phyloP scores from a whole-genome alignment of 2,888 invertebrate genomes.

The Morinoia aosen region DNA sequence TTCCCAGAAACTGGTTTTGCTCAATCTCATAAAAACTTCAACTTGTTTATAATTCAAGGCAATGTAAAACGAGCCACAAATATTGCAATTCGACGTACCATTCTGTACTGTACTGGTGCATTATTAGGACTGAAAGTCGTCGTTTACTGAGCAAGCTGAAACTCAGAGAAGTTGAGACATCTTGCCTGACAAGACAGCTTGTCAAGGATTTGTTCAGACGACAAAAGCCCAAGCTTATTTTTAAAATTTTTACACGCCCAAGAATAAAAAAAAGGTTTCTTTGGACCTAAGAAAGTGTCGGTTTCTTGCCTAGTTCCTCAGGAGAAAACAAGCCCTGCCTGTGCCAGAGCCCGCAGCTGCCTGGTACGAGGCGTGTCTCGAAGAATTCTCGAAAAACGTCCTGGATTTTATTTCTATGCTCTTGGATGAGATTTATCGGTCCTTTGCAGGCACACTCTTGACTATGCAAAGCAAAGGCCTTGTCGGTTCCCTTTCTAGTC shows the following conservation, averaged over 20 bases:
- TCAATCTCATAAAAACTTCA: too few species aligned
- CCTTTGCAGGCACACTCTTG: conserved; percentile 2
- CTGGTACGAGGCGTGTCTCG: not conserved
- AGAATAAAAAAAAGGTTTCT: not conserved
- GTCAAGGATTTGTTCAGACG: not conserved
- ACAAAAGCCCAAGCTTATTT: not conserved
- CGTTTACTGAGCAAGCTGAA: not conserved
- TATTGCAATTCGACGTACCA: not conserved
- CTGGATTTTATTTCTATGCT: conserved; percentile 17
- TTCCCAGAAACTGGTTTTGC: too few species aligned
- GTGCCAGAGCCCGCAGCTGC: not conserved
- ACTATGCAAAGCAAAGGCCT: conserved; percentile 17
- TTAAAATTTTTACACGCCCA: not conserved
- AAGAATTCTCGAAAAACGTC: conserved; percentile 9
- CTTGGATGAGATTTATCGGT: conserved; percentile 17
- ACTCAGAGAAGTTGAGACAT: not conserved
- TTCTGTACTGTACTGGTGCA: too few species aligned
- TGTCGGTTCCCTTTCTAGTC: conserved; percentile 3
- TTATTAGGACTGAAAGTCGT: not conserved
- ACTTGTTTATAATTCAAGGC: not conserved
- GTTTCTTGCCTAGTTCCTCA: not conserved
- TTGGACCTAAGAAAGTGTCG: not conserved
- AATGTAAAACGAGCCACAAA: not conserved
- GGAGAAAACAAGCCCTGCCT: conserved; percentile 2
- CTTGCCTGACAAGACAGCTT: not conserved